A percentile compares a stretch with the other conserved stretches of the same genome.
Conservation (phyloP, 2,888 invertebrate genomes). For the Psylliodes chrysocephalus region DNA sequence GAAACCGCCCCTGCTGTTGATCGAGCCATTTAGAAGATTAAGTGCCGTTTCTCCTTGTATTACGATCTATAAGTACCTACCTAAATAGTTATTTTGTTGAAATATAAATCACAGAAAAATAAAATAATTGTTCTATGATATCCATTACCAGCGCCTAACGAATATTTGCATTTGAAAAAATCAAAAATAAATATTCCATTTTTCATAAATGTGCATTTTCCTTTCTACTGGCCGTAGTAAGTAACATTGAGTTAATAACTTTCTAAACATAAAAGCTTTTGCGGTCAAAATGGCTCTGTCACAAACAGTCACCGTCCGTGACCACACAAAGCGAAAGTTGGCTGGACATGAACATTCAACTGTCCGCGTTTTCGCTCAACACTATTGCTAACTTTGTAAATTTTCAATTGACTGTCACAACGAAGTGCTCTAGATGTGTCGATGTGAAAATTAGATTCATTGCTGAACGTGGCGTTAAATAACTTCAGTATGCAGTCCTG, state of each 20-base stretch:
- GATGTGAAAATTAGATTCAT: slow-evolving; percentile 52
- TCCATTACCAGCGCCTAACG: no score
- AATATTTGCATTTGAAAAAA: no score
- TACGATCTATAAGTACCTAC: no score
- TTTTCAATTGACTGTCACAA: slow-evolving; percentile 60
- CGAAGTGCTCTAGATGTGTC: slow-evolving; percentile 6
- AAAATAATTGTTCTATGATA: no score
- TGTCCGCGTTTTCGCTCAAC: slow-evolving; percentile 57
- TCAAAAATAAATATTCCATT: no score
- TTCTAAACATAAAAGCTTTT: slow-evolving; percentile 54
- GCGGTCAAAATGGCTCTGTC: slow-evolving; percentile 58
- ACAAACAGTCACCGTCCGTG: slow-evolving; percentile 56
- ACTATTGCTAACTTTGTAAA: slow-evolving; percentile 62
- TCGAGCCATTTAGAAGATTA: no score
- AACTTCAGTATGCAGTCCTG: background rate
- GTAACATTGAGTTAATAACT: slow-evolving; percentile 36
- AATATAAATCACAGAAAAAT: no score
- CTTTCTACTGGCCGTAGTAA: background rate
- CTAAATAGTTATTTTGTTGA: no score
- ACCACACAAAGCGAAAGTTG: slow-evolving; percentile 59
- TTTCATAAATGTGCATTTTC: background rate
- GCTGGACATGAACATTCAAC: slow-evolving; percentile 59
- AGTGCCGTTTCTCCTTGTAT: no score
- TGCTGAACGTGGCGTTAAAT: slow-evolving; percentile 50
- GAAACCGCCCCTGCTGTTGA: no score